phyloP scores from a whole-genome alignment of 2,113 vertebrate genomes.

The Lagopus leucura region DNA sequence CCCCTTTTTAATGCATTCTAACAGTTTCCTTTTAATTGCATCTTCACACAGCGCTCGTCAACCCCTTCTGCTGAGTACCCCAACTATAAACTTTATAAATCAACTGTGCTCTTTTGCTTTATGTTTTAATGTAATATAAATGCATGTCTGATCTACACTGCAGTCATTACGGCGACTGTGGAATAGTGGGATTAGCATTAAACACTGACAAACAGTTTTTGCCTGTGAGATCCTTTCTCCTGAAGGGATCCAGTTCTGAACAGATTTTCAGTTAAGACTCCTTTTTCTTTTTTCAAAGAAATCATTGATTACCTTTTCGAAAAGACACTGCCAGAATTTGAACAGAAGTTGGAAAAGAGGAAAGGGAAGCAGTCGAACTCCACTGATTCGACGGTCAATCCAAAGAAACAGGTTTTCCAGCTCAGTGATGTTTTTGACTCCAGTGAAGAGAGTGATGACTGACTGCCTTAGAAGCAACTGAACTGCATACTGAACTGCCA shows the following conservation, averaged over 20 bases:
- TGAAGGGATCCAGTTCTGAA: neutral
- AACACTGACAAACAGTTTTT: neutral
- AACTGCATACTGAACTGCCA: neutral
- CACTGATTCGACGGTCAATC: neutral
- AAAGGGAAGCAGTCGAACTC: accelerated
- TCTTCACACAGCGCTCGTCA: neutral
- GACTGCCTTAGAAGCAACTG: neutral
- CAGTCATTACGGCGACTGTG: neutral
- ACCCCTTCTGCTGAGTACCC: neutral
- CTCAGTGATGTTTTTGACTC: slow-evolving; percentile 74
- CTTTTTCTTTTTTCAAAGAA: slow-evolving; percentile 37
- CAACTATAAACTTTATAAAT: neutral
- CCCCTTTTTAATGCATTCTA: neutral
- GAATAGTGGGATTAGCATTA: neutral
- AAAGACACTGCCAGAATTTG: slow-evolving; percentile 71
- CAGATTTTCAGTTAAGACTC: neutral
- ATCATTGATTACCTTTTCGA: slow-evolving; percentile 75
- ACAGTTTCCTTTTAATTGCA: neutral
- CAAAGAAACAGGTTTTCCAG: slow-evolving; percentile 41
- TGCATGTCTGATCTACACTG: neutral
- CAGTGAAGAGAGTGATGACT: slow-evolving; percentile 19
- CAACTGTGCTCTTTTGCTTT: neutral
- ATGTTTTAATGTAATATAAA: neutral
- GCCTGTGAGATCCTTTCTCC: neutral
- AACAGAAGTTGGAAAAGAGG: slow-evolving; percentile 33